These are phyloP conservation scores for Agrotis ipsilon DNA, from an alignment of 2,888 invertebrate species.

Conservation along the genomic window DNA sequence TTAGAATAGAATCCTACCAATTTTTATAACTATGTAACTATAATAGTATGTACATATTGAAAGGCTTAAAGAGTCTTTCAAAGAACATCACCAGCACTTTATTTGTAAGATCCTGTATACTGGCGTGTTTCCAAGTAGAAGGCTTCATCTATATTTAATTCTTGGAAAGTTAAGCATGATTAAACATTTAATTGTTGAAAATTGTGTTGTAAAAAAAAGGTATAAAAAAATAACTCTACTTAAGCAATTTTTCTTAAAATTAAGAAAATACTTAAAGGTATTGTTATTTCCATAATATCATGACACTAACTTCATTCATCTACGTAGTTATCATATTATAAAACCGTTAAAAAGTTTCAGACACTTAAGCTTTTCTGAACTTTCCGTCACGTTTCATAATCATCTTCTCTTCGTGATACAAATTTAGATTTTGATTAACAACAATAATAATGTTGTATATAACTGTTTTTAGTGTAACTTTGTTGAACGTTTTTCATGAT, in stretches of 20 bases:
- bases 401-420: not conserved
- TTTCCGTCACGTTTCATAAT: conserved; percentile 6
- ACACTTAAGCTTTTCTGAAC: conserved; percentile 1
- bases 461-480: not conserved
- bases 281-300: not conserved
- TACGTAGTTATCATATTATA: not conserved
- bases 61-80: too few relatives aligned
- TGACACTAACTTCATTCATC: not conserved
- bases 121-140: not conserved
- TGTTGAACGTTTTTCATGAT: not conserved
- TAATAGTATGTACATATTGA: too few relatives aligned
- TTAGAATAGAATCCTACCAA: too few relatives aligned
- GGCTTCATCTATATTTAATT: not conserved
- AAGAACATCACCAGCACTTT: too few relatives aligned
- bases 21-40: too few relatives aligned
- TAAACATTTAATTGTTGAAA: not conserved
- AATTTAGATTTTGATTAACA: not conserved
- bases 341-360: not conserved
- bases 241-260: not conserved
- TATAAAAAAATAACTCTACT: not conserved
- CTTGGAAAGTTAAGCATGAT: too few relatives aligned
- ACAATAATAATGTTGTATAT: not conserved
- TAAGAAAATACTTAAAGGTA: not conserved
- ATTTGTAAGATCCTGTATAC: not conserved
- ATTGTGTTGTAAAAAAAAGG: not conserved